phyloP scores from a whole-genome alignment of 1,140 invertebrate species.

The Bicyclus anynana region DNA sequence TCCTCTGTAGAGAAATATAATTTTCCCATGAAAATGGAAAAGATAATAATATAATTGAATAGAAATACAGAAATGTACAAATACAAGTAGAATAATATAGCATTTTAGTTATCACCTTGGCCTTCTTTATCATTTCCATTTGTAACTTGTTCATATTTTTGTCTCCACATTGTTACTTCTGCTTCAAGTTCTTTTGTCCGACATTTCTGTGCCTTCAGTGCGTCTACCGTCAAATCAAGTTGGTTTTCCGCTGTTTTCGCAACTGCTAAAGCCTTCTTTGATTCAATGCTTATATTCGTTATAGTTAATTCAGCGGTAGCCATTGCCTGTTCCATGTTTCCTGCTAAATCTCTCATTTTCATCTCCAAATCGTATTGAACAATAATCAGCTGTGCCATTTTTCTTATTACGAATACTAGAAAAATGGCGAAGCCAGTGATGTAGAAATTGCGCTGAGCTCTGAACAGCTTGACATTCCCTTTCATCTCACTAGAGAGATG shows the following conservation, averaged over 20 bases:
- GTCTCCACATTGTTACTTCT: slow-evolving; percentile 43
- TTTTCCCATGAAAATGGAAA: no score
- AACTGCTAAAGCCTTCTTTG: not conserved
- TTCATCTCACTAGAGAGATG: slow-evolving; percentile 63
- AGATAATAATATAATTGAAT: no score
- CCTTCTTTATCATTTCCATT: slow-evolving; percentile 15
- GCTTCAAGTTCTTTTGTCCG: slow-evolving; percentile 46
- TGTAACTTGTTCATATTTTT: slow-evolving; percentile 43
- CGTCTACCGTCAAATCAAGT: slow-evolving; percentile 34
- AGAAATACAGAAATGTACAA: no score
- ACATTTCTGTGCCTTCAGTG: slow-evolving; percentile 40
- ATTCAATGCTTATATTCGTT: slow-evolving; percentile 26
- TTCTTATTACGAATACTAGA: slow-evolving; percentile 64
- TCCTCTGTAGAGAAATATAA: no score
- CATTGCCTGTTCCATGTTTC: slow-evolving; percentile 68
- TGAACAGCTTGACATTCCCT: slow-evolving; percentile 57
- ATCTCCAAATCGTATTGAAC: slow-evolving; percentile 61
- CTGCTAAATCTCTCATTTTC: slow-evolving; percentile 52
- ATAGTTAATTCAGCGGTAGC: slow-evolving; percentile 52
- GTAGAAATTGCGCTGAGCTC: slow-evolving; percentile 72
- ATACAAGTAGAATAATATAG: no score
- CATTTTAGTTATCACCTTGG: slow-evolving; percentile 41
- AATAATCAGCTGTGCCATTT: slow-evolving; percentile 63
- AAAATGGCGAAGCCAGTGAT: slow-evolving; percentile 71
- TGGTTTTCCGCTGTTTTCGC: slow-evolving; percentile 37